phyloP scores from a whole-genome alignment of 2,113 vertebrate genomes.

The Pelecanoides urinatrix region DNA sequence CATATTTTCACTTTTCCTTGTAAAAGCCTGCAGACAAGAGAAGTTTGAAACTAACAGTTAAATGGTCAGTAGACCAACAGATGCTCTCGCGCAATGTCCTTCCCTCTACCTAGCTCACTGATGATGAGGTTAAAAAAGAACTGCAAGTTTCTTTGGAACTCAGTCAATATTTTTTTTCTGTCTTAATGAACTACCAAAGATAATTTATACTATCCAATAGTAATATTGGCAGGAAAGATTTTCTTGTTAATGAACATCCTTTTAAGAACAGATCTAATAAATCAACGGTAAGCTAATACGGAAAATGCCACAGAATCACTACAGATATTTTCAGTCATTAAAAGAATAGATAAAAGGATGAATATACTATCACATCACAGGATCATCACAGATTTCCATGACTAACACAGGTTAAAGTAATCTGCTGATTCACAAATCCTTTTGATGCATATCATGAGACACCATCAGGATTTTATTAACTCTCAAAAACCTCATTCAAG shows the following conservation, averaged over 20 bases:
- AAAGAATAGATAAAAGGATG: not conserved
- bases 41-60: not conserved
- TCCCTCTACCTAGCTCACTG: not conserved
- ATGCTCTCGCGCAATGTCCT: fast-evolving
- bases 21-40: not conserved
- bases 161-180: not conserved
- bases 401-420: not conserved
- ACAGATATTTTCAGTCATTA: not conserved
- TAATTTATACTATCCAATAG: not conserved
- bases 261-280: not conserved
- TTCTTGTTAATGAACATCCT: not conserved
- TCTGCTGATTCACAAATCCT: not conserved
- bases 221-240: not conserved
- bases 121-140: not conserved
- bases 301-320: not conserved
- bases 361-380: not conserved
- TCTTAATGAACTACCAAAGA: not conserved
- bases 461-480: not conserved
- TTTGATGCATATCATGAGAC: not conserved
- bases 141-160: not conserved
- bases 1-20: not conserved
- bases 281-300: not conserved
- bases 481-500: not conserved
- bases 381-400: not conserved
- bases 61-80: not conserved